Conservation (phyloP, 2,888 invertebrate species). For the Magallana nippona region DNA sequence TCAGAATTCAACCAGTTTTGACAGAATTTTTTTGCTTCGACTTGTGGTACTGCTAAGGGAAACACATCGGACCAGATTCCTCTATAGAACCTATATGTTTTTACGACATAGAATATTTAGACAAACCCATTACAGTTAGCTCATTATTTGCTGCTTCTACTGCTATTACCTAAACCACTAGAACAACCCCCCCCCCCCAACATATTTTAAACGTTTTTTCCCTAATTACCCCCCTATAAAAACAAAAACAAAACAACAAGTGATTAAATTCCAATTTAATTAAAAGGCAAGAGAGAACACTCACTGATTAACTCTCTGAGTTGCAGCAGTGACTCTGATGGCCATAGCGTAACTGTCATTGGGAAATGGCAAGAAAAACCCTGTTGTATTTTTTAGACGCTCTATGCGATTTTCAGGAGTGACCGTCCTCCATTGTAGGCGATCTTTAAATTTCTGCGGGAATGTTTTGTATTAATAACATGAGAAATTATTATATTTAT, state of each 20-base stretch:
- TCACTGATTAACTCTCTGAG: neutral
- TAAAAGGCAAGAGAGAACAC: neutral
- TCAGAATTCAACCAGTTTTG: neutral
- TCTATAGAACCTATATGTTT: neutral
- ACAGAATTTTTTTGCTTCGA: constrained; percentile 10
- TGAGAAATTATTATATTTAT: too few species aligned
- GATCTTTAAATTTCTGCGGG: too few species aligned
- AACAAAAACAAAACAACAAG: too few species aligned
- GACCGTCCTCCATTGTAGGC: neutral
- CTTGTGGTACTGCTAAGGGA: constrained; percentile 6
- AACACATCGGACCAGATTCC: constrained; percentile 47
- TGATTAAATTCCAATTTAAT: too few species aligned
- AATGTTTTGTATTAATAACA: neutral
- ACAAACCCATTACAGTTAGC: too few species aligned
- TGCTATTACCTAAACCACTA: too few species aligned
- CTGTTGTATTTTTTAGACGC: neutral
- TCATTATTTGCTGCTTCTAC: too few species aligned
- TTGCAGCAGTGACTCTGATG: neutral
- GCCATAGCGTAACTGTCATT: neutral
- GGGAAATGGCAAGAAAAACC: neutral
- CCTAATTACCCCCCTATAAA: too few species aligned
- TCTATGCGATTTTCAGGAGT: neutral
- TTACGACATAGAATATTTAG: too few species aligned
- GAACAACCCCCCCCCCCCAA: too few species aligned
- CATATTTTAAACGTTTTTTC: too few species aligned